phyloP scores from a whole-genome alignment of 1,140 invertebrate species.

The Rhizoglyphus robini region DNA sequence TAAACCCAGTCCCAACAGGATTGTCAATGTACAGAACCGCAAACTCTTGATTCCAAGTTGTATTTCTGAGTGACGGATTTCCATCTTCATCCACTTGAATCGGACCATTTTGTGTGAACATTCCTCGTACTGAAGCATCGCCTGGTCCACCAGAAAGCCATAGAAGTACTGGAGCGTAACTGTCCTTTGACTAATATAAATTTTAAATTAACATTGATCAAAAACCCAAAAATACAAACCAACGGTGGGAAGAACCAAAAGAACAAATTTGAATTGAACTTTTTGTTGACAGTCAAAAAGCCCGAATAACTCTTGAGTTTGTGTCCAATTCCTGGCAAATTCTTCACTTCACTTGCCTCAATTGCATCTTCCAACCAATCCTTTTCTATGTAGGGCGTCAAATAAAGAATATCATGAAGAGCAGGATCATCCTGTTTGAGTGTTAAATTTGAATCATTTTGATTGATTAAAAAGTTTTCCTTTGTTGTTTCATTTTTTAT shows the following conservation, averaged over 20 bases:
- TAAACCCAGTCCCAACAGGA: too few relatives aligned
- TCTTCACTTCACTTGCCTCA: background rate
- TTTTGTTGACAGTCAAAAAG: too few relatives aligned
- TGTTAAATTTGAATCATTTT: too few relatives aligned
- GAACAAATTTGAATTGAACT: too few relatives aligned
- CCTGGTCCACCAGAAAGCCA: constrained; percentile 78
- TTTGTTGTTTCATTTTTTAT: too few relatives aligned
- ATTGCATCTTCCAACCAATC: background rate
- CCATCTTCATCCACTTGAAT: constrained; percentile 42
- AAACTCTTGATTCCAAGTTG: too few relatives aligned
- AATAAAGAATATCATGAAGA: too few relatives aligned
- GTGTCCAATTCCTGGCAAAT: constrained; percentile 7
- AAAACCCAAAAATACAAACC: constrained; percentile 15
- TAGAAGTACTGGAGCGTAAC: constrained; percentile 50
- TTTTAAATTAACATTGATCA: background rate
- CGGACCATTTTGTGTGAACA: constrained; percentile 69
- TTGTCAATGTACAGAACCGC: too few relatives aligned
- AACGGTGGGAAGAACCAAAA: too few relatives aligned
- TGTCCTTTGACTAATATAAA: background rate
- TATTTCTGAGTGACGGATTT: too few relatives aligned
- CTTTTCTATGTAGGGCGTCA: constrained; percentile 19
- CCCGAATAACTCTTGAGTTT: constrained; percentile 25
- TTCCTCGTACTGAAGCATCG: constrained; percentile 56
- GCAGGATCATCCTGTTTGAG: too few relatives aligned
- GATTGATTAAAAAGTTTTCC: too few relatives aligned